Percentiles rank a stretch among this genome's conserved stretches.
Evolutionary conservation across 2,113 vertebrate genomes (phyloP).

Genomic region (Coptodon rendalli): DNA sequence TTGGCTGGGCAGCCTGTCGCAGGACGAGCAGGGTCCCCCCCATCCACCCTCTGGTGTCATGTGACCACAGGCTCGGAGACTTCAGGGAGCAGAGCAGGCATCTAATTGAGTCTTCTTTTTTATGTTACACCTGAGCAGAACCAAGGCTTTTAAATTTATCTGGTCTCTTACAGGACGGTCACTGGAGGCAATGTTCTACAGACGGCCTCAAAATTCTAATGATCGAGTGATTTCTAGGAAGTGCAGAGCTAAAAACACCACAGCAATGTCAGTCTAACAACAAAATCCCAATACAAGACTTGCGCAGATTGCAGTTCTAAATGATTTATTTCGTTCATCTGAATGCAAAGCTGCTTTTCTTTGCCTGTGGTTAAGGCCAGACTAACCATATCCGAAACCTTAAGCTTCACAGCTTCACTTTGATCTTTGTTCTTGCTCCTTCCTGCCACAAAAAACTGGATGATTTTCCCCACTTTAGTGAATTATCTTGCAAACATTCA

Average conservation of each 20-base stretch:
- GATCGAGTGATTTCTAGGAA: neutral
- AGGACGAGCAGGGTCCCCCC: constrained; percentile 34
- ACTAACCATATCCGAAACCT: neutral
- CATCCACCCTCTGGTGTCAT: constrained; percentile 7
- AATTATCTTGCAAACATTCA: neutral
- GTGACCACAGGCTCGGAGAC: constrained; percentile 40
- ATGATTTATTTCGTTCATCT: neutral
- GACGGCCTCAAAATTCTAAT: neutral
- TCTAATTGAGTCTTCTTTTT: neutral
- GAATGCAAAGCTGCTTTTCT: neutral
- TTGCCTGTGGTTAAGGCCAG: neutral
- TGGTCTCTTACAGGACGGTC: neutral
- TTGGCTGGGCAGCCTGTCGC: constrained; percentile 56
- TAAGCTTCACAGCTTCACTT: neutral
- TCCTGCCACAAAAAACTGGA: neutral
- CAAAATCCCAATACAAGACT: neutral
- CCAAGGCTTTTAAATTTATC: neutral
- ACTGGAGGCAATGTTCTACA: neutral
- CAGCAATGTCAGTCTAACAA: neutral
- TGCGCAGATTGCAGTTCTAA: neutral
- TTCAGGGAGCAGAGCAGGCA: constrained; percentile 10
- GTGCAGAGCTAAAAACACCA: neutral
- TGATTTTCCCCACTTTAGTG: neutral
- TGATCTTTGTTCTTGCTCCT: neutral
- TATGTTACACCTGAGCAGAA: neutral